Evolutionary conservation across 2,797 vertebrate genomes (phyloP), one percentile per base, ranked within the genome.

Genomic region (Chelmon rostratus): DNA sequence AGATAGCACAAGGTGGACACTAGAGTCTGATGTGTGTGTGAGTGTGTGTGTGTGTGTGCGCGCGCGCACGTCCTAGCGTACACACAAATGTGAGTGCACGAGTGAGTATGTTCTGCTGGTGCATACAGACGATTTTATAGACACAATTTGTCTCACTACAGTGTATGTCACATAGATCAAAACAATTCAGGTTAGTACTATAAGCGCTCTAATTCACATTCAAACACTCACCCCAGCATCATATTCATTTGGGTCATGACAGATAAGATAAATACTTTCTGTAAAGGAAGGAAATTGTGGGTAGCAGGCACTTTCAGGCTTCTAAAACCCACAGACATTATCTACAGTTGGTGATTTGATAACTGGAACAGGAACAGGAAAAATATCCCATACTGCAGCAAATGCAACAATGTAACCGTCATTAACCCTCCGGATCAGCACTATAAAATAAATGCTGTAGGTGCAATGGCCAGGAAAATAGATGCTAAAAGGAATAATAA

Each of bases 1-100:
- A 85, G 88, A 92, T 88, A 91, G 85, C 84, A 89, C 81, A 89
- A 86, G 87, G 87, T 89, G 92, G 91, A 85, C 83, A 85, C 65
- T 73, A 31, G 68, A 49, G 59, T 80, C 68, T 73, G 2, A 4
- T n/a, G 44, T 57, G 76, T 3, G 25, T 28, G 25, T 19, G 42
- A 35, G 10, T n/a, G 25, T 37, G 46, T 65, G n/a, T 25, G 50
- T 56, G 76, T 2, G 28, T 28, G 25, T 16, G 44, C 38, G 11
- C n/a, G 21, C 16, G 33, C 37, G n/a, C 18, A 15, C 9, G 15
- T 44, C 38, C 40, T 40, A 12, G 38, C 12, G 40, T 13, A 44
- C 42, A 35, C 10, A 33, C 35, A 71, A 37, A 46, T 58, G n/a
- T 58, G 35, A 64, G 37, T 4, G n/a, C 8, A 49, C 38, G 21